Evolutionary conservation across 2,113 vertebrate species (phyloP).

Genomic region (Lepus americanus): DNA sequence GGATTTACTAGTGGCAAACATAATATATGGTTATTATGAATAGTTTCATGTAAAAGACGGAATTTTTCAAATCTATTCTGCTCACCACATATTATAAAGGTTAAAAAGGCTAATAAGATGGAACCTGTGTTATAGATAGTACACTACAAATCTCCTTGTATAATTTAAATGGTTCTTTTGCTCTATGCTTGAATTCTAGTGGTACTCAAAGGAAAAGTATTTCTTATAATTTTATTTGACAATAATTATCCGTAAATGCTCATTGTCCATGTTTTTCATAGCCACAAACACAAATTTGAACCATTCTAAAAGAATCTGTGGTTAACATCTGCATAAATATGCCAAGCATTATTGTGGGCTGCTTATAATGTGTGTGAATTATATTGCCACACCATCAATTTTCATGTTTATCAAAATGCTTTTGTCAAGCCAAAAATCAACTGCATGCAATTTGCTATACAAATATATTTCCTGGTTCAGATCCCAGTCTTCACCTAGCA

Average conservation of each 20-base stretch:
- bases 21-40: background rate
- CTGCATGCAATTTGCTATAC: background rate
- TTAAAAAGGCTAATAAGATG: background rate
- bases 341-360: background rate
- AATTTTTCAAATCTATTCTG: background rate
- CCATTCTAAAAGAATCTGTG: background rate
- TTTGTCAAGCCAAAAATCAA: conserved; percentile 51
- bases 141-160: background rate
- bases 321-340: conserved; percentile 29
- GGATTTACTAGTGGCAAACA: background rate
- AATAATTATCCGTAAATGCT: conserved; percentile 40
- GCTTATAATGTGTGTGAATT: background rate
- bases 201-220: conserved; percentile 8
- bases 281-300: conserved; percentile 47
- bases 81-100: background rate
- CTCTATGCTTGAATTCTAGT: background rate
- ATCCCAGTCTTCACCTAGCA: background rate
- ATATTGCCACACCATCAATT: conserved; percentile 3
- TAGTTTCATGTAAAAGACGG: background rate
- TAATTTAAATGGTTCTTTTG: conserved; percentile 8
- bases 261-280: background rate
- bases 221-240: conserved; percentile 43
- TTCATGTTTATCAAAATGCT: conserved; percentile 45
- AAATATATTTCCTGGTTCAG: conserved; percentile 57
- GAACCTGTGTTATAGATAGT: background rate